Percentiles rank a stretch among this genome's conserved stretches.
Conservation (phyloP, 2,113 vertebrate genomes). For the Tragulus kanchil region DNA sequence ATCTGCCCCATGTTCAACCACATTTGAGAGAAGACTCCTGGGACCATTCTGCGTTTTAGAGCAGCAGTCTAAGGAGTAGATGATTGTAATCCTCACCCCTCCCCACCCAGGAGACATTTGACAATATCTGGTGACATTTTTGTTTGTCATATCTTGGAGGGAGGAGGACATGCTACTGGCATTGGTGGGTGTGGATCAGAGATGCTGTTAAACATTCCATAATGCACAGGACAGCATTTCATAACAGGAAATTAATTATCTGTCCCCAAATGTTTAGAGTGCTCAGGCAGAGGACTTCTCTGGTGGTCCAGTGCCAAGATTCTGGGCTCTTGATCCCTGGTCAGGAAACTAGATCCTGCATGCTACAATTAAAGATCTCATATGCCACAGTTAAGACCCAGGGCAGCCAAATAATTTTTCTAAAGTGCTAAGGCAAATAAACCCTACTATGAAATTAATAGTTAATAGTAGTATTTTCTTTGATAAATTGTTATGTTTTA, state of each 20-base stretch:
- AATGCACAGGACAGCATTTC: not conserved
- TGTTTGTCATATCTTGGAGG: not conserved
- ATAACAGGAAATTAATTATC: not conserved
- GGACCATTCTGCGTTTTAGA: not conserved
- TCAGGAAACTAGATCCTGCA: not conserved
- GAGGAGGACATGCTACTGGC: not conserved
- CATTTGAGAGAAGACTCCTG: not conserved
- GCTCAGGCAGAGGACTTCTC: not conserved
- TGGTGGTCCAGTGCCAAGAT: not conserved
- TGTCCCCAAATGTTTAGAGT: not conserved
- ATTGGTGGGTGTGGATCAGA: not conserved
- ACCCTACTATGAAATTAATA: not conserved
- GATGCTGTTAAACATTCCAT: not conserved
- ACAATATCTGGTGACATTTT: not conserved
- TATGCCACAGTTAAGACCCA: not conserved
- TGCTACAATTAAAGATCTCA: not conserved
- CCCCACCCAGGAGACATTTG: not conserved
- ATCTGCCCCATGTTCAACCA: not conserved
- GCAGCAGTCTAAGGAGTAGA: not conserved
- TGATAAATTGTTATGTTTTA: not conserved
- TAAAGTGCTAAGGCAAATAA: not conserved
- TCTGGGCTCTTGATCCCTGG: not conserved
- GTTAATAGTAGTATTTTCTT: not conserved
- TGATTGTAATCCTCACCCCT: not conserved
- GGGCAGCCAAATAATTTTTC: not conserved